These are phyloP conservation scores for Caenorhabditis plicata DNA, from an alignment of 2,888 invertebrate species.

Conservation along the genomic window DNA sequence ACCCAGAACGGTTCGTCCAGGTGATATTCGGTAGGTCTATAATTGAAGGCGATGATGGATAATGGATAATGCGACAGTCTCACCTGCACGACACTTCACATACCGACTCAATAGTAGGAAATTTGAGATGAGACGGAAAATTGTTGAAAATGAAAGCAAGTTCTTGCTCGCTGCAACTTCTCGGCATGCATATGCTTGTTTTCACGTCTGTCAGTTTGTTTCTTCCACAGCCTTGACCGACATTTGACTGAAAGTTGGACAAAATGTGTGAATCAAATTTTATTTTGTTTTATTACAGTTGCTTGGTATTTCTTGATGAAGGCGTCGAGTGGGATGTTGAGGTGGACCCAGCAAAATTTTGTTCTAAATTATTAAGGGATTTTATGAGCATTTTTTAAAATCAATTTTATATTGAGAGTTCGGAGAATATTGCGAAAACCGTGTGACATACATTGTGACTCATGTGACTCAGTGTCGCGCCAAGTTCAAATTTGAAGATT, in stretches of 20 bases:
- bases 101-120: not conserved
- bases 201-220: conserved; percentile 14
- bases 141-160: conserved; percentile 1
- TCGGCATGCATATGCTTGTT: conserved; percentile 26
- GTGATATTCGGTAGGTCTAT: conserved; percentile 9
- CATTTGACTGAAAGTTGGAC: no score
- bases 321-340: conserved; percentile 17
- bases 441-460: no score
- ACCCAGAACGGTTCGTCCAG: conserved; percentile 10
- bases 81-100: conserved; percentile 4
- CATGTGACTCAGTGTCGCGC: no score
- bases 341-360: conserved; percentile 28
- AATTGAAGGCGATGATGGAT: not conserved
- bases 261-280: no score
- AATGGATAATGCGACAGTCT: not conserved
- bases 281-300: not conserved
- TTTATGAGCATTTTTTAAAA: no score
- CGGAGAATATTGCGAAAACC: no score
- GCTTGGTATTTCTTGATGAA: conserved; percentile 6
- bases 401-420: no score
- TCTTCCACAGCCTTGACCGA: conserved; percentile 19
- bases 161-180: conserved; percentile 13
- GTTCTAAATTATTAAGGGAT: conserved; percentile 5
- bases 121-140: not conserved
- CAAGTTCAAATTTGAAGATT: no score